Conservation (phyloP, 2,888 invertebrate species). For the Apodemia duryi region DNA sequence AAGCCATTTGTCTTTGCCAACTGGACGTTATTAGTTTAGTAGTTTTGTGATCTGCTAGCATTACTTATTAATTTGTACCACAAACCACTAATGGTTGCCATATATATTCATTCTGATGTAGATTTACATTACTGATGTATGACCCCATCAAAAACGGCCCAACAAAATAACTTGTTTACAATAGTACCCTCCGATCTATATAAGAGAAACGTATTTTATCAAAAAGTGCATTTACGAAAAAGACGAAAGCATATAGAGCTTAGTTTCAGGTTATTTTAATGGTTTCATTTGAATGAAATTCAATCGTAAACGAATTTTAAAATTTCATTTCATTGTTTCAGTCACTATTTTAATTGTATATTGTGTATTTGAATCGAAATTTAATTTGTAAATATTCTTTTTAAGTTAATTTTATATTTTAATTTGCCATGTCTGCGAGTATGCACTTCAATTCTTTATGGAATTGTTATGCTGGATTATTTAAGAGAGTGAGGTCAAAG, state of each 20-base stretch:
- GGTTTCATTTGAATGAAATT: conserved; percentile 46
- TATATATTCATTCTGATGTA: conserved; percentile 54
- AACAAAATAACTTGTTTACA: conserved; percentile 27
- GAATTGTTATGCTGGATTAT: conserved; percentile 65
- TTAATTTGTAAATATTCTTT: conserved; percentile 75
- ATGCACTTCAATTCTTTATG: conserved; percentile 55
- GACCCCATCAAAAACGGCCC: conserved; percentile 30
- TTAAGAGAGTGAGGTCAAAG: conserved; percentile 72
- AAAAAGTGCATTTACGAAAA: conserved; percentile 36
- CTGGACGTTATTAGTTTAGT: conserved; percentile 71
- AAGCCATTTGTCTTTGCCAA: conserved; percentile 76
- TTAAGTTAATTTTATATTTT: conserved; percentile 69
- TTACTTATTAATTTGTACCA: conserved; percentile 69
- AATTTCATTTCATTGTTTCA: conserved; percentile 54
- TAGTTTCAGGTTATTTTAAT: conserved; percentile 37
- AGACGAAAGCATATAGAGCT: conserved; percentile 40
- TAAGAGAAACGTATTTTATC: conserved; percentile 32
- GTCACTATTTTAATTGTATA: conserved; percentile 77
- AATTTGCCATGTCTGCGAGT: conserved; percentile 72
- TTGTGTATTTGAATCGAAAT: conserved; percentile 63
- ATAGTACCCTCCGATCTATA: conserved; percentile 34
- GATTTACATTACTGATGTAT: conserved; percentile 37
- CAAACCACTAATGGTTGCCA: conserved; percentile 71
- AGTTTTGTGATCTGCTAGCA: conserved; percentile 77
- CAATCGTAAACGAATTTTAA: conserved; percentile 53